Evolutionary conservation across 1,140 invertebrate species (phyloP).

Genomic region (Chymomyza costata): DNA sequence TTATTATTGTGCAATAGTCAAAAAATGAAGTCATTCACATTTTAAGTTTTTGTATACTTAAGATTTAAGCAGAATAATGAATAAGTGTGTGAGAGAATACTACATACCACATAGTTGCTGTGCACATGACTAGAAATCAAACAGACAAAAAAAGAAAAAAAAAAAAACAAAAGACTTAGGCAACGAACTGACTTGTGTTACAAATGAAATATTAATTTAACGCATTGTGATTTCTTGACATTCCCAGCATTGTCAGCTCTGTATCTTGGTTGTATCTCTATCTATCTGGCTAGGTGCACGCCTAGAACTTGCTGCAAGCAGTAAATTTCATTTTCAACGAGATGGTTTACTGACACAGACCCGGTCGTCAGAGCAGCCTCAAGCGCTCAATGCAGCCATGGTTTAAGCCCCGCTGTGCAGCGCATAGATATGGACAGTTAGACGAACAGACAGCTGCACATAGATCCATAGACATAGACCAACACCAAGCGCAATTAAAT

Average conservation of each 20-base stretch:
- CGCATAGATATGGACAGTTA: constrained; percentile 28
- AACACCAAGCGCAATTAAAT: background rate
- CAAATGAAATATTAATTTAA: constrained; percentile 51
- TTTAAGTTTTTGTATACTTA: constrained; percentile 43
- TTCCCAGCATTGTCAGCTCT: constrained; percentile 57
- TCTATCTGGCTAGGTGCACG: too few species aligned
- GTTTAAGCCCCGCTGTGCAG: background rate
- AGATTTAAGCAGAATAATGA: constrained; percentile 64
- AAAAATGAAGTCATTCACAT: constrained; percentile 60
- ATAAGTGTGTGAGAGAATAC: constrained; percentile 33
- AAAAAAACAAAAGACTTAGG: constrained; percentile 46
- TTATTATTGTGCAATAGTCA: constrained; percentile 25
- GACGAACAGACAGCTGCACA: too few species aligned
- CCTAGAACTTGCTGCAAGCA: constrained; percentile 22
- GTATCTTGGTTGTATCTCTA: constrained; percentile 32
- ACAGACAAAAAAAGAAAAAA: too few species aligned
- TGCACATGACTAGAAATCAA: constrained; percentile 22
- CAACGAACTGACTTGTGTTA: constrained; percentile 40
- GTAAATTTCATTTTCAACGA: too few species aligned
- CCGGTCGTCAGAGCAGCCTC: constrained; percentile 26
- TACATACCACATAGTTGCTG: too few species aligned
- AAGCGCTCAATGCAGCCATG: constrained; percentile 2
- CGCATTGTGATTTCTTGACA: constrained; percentile 58
- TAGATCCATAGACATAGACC: too few species aligned
- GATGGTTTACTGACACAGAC: too few species aligned